These are phyloP conservation scores for Psilanteris sp. DNA, from an alignment of 1,140 invertebrate species.

Conservation along the genomic window DNA sequence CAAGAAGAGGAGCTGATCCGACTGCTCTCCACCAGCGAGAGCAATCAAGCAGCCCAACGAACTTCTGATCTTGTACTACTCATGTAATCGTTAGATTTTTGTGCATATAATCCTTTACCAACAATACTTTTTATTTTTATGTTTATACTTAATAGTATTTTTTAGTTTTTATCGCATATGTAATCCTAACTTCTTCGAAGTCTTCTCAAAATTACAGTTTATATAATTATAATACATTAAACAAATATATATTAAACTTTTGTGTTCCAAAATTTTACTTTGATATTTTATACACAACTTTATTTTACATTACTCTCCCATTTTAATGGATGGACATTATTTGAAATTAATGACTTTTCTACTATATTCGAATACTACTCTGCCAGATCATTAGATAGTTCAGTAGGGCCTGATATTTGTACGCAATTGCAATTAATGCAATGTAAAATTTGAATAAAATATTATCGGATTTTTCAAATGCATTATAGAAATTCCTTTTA, in stretches of 20 bases:
- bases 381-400: constrained; percentile 49
- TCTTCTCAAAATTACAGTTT: not conserved
- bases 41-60: constrained; percentile 72
- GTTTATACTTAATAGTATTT: not conserved
- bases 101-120: constrained; percentile 4
- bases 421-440: constrained; percentile 32
- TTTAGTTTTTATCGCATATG: constrained; percentile 11
- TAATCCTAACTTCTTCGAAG: constrained; percentile 13
- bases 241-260: not conserved
- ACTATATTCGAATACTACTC: constrained; percentile 38
- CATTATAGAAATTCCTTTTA: constrained; percentile 53
- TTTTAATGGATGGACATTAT: too few relatives aligned
- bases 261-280: too few relatives aligned
- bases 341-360: too few relatives aligned
- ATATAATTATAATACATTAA: too few relatives aligned
- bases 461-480: constrained; percentile 44
- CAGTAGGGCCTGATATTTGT: constrained; percentile 28
- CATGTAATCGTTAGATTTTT: constrained; percentile 66
- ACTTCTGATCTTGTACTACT: constrained; percentile 78
- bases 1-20: constrained; percentile 90
- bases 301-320: too few relatives aligned
- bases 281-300: too few relatives aligned
- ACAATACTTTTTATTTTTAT: constrained; percentile 2
- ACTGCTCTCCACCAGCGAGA: constrained; percentile 79
- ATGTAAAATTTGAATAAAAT: constrained; percentile 51